Evolutionary conservation across 2,113 vertebrate species (phyloP).

Genomic region (Cinclus cinclus): DNA sequence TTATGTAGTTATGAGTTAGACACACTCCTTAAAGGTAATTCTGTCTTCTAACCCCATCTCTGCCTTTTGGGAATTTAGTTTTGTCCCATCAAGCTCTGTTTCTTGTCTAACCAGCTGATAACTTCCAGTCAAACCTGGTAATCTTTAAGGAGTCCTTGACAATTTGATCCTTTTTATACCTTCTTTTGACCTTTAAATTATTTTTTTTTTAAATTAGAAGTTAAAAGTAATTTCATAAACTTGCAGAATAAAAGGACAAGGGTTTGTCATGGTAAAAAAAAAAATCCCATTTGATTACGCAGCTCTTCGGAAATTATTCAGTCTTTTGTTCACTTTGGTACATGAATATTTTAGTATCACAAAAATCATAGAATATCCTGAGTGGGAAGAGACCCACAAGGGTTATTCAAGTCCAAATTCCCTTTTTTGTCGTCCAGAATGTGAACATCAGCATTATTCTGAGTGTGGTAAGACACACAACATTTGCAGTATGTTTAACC

Average conservation of each 20-base stretch:
- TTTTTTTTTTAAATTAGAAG: background rate
- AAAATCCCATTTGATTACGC: background rate
- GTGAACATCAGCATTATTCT: background rate
- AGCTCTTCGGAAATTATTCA: background rate
- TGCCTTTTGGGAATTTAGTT: background rate
- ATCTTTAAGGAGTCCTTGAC: background rate
- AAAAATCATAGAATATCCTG: background rate
- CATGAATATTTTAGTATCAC: background rate
- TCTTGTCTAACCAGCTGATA: background rate
- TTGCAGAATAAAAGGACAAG: background rate
- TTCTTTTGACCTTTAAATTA: background rate
- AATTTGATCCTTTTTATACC: background rate
- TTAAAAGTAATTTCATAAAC: background rate
- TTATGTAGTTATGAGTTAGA: background rate
- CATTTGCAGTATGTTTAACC: background rate
- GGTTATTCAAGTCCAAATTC: background rate
- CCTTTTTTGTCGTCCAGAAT: background rate
- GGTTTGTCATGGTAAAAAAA: background rate
- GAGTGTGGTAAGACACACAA: background rate
- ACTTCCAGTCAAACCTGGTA: background rate
- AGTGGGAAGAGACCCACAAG: background rate
- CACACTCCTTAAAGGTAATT: background rate
- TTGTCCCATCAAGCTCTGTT: background rate
- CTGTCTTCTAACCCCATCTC: background rate
- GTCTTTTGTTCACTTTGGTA: background rate